A percentile compares a stretch with the other conserved stretches of the same genome.
Conservation (phyloP, 2,888 invertebrate genomes). For the Polydrusus tereticollis region DNA sequence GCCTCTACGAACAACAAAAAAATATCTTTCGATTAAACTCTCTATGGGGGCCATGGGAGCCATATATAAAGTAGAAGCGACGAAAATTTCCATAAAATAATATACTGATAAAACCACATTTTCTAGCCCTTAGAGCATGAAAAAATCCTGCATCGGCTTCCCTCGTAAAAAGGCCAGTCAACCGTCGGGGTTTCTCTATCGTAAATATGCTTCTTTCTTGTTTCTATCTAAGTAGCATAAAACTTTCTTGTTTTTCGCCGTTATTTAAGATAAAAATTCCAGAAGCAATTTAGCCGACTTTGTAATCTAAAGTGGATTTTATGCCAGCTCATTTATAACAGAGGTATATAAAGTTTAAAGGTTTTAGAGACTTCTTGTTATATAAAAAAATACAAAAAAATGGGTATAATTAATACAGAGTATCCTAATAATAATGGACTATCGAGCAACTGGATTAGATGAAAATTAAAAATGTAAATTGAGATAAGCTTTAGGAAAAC, state of each 20-base stretch:
- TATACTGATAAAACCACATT: conserved; percentile 10
- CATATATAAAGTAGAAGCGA: not conserved
- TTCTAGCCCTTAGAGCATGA: not conserved
- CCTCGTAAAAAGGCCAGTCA: conserved; percentile 1
- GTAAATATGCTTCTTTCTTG: conserved; percentile 36
- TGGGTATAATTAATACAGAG: no score
- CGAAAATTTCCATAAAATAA: conserved; percentile 12
- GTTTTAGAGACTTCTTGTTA: no score
- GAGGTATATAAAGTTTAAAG: not conserved
- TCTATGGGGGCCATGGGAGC: not conserved
- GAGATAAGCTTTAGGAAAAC: no score
- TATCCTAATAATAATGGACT: no score
- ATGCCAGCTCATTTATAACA: conserved; percentile 12
- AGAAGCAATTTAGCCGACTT: conserved; percentile 22
- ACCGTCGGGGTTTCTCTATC: not conserved
- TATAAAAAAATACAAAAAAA: no score
- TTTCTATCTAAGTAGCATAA: conserved; percentile 16
- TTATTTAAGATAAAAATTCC: conserved; percentile 18
- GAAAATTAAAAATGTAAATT: no score
- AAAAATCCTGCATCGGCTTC: not conserved
- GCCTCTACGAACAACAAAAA: no score
- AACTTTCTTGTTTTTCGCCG: conserved; percentile 17
- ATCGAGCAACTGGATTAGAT: no score
- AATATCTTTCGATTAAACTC: not conserved
- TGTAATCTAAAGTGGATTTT: conserved; percentile 21